These are phyloP conservation scores for Sclerodermus sp. DNA, from an alignment of 2,888 invertebrate genomes.

Conservation along the genomic window DNA sequence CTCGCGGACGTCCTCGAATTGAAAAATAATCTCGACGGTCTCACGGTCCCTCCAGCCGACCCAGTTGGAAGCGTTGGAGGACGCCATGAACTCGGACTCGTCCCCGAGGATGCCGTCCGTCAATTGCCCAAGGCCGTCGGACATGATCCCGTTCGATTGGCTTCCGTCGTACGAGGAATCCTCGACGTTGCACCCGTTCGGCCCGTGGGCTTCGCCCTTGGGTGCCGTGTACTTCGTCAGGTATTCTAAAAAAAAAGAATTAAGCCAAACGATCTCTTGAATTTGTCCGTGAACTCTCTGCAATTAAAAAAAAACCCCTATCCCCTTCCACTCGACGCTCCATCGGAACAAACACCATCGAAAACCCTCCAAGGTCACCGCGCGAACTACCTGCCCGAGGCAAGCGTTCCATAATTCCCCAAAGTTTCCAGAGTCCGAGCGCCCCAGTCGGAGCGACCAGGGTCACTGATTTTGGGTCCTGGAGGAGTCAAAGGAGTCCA, in stretches of 20 bases:
- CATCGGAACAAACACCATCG: no score
- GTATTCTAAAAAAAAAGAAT: slow-evolving; percentile 70
- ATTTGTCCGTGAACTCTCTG: no score
- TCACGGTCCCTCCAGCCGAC: slow-evolving; percentile 82
- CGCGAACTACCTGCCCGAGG: no score
- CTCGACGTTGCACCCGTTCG: slow-evolving; percentile 67
- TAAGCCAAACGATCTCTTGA: no score
- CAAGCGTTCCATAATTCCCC: no score
- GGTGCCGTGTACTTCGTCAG: slow-evolving; percentile 70
- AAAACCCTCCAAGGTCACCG: no score
- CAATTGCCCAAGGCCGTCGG: slow-evolving; percentile 80
- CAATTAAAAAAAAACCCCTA: no score
- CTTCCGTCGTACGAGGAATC: slow-evolving; percentile 82
- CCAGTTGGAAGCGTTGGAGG: slow-evolving; percentile 63
- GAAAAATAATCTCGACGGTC: slow-evolving; percentile 76
- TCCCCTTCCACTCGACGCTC: no score
- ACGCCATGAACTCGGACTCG: slow-evolving; percentile 49
- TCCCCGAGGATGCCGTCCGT: slow-evolving; percentile 74
- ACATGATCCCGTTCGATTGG: slow-evolving; percentile 60
- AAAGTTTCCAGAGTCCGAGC: no score
- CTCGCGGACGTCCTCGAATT: slow-evolving; percentile 76
- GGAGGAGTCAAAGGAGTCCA: no score
- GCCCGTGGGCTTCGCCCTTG: slow-evolving; percentile 66
- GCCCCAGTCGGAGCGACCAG: no score
- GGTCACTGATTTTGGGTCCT: no score